A percentile compares a stretch with the other conserved stretches of the same genome.
Evolutionary conservation across 2,888 invertebrate species (phyloP).

Genomic region (Cosmia pyralina): DNA sequence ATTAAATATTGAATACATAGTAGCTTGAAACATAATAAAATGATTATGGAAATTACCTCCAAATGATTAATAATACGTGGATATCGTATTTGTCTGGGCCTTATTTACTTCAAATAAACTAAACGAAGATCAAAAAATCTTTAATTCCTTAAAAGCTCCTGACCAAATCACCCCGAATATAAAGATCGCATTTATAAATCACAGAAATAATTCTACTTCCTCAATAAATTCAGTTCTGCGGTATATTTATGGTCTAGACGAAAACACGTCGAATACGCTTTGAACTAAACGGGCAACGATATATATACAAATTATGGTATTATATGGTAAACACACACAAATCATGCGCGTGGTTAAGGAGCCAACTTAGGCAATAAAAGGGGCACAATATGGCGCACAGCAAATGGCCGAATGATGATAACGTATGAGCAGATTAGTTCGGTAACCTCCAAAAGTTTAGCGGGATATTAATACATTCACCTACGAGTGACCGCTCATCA

Average conservation of each 20-base stretch:
- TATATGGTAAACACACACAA: conserved; percentile 73
- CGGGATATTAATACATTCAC: conserved; percentile 34
- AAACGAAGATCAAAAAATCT: background rate
- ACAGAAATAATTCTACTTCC: conserved; percentile 50
- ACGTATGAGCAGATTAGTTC: conserved; percentile 69
- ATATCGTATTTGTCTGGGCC: too few relatives aligned
- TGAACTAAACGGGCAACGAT: conserved; percentile 52
- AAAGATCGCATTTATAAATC: conserved; percentile 44
- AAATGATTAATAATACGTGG: too few relatives aligned
- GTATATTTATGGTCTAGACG: conserved; percentile 53
- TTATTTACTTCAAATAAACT: too few relatives aligned
- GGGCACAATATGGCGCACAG: conserved; percentile 75
- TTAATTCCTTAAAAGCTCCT: conserved; percentile 23
- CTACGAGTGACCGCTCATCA: background rate
- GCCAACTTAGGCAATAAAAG: conserved; percentile 80
- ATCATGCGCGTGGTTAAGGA: conserved; percentile 69
- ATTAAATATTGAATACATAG: background rate
- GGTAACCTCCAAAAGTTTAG: conserved; percentile 42
- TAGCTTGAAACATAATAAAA: background rate
- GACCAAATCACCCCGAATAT: conserved; percentile 20
- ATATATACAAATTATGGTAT: conserved; percentile 65
- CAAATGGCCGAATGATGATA: conserved; percentile 79
- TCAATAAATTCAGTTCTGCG: conserved; percentile 57
- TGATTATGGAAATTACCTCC: background rate
- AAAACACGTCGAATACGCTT: conserved; percentile 60